Percentiles rank a stretch among this genome's conserved stretches.
Evolutionary conservation across 2,888 invertebrate genomes (phyloP).

Genomic region (Sphecodes monilicornis): DNA sequence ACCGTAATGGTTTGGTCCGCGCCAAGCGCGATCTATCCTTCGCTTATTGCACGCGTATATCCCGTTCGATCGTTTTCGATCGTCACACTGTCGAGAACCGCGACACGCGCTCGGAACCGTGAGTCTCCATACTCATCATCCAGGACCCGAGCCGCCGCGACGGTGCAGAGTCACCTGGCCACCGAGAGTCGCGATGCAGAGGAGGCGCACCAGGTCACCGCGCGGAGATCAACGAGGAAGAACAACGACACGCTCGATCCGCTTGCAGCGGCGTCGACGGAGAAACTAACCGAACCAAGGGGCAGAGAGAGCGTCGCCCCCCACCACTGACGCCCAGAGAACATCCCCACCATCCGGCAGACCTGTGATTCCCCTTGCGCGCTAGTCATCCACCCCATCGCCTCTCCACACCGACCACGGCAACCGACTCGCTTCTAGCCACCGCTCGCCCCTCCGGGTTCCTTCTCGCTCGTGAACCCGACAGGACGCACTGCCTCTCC

Average conservation of each 20-base stretch:
- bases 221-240: slow-evolving; percentile 54
- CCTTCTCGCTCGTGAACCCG: slow-evolving; percentile 47
- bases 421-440: slow-evolving; percentile 59
- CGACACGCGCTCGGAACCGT: slow-evolving; percentile 39
- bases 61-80: slow-evolving; percentile 7
- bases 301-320: slow-evolving; percentile 75
- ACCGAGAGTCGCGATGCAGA: slow-evolving; percentile 7
- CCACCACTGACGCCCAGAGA: slow-evolving; percentile 69
- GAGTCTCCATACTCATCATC: slow-evolving; percentile 51
- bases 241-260: slow-evolving; percentile 71
- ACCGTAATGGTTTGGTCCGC: slow-evolving; percentile 28
- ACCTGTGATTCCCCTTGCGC: slow-evolving; percentile 55
- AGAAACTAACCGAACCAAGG: slow-evolving; percentile 78
- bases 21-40: slow-evolving; percentile 12
- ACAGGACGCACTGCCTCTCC: slow-evolving; percentile 60
- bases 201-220: slow-evolving; percentile 37
- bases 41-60: neutral
- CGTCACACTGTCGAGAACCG: neutral
- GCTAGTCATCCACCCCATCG: slow-evolving; percentile 52
- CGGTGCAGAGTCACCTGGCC: slow-evolving; percentile 39
- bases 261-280: slow-evolving; percentile 78
- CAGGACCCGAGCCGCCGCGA: slow-evolving; percentile 18
- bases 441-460: slow-evolving; percentile 40
- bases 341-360: slow-evolving; percentile 55
- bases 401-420: slow-evolving; percentile 46